Conservation (phyloP, 1,140 invertebrate genomes). For the Ganaspis sp. region DNA sequence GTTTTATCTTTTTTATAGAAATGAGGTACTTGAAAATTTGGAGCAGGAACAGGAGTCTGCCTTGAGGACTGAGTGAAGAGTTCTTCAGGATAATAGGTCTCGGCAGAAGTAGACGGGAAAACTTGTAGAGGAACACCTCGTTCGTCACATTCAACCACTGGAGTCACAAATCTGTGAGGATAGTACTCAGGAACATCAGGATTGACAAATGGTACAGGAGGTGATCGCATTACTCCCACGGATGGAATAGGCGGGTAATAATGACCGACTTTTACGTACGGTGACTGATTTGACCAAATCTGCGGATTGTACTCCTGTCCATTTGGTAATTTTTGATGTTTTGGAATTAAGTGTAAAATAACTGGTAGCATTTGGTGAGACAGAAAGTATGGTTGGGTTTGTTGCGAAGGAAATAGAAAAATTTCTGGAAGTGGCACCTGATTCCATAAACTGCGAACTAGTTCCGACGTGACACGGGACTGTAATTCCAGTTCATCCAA, state of each 20-base stretch:
- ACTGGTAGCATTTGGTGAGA: neutral
- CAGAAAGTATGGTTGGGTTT: neutral
- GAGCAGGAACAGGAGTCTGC: constrained; percentile 39
- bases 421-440: constrained; percentile 32
- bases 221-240: constrained; percentile 34
- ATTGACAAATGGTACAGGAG: constrained; percentile 55
- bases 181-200: constrained; percentile 72
- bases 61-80: constrained; percentile 28
- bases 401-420: constrained; percentile 14
- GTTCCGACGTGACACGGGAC: constrained; percentile 54
- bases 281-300: neutral
- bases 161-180: constrained; percentile 55
- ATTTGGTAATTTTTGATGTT: constrained; percentile 3
- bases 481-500: constrained; percentile 63
- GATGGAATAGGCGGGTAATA: constrained; percentile 27
- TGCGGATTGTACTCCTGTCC: neutral
- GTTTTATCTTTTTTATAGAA: constrained; percentile 30
- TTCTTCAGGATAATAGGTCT: constrained; percentile 46
- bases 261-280: constrained; percentile 7
- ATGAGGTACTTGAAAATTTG: constrained; percentile 41
- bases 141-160: constrained; percentile 34
- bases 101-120: constrained; percentile 17
- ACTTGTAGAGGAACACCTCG: constrained; percentile 15
- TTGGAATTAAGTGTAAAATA: neutral
- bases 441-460: constrained; percentile 61